These are phyloP conservation scores for Ptychadena robeensis DNA, from an alignment of 2,797 vertebrate genomes.

Conservation along the genomic window DNA sequence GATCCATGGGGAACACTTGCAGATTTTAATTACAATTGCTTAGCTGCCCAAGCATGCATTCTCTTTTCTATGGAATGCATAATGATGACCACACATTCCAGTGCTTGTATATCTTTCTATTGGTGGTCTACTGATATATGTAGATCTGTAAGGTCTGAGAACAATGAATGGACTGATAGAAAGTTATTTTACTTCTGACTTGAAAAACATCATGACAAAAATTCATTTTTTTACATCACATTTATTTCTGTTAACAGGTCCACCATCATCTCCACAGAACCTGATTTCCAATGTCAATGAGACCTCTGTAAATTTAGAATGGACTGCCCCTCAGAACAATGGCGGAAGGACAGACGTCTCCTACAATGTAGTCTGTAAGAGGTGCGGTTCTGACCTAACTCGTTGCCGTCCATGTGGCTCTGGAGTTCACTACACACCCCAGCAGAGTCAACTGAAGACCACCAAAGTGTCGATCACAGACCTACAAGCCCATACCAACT, in stretches of 20 bases:
- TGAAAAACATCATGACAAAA: not conserved
- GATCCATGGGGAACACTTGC: not conserved
- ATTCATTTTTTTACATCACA: not conserved
- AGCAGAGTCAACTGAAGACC: slow-evolving; percentile 86
- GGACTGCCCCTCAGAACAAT: slow-evolving; percentile 87
- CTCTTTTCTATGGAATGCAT: too few species aligned
- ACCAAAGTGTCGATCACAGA: slow-evolving; percentile 93
- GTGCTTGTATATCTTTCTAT: too few species aligned
- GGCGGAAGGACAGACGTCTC: slow-evolving; percentile 92
- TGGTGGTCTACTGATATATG: not conserved
- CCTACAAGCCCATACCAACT: slow-evolving; percentile 96
- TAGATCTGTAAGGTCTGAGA: not conserved
- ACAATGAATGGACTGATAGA: not conserved
- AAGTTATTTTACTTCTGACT: not conserved
- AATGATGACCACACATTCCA: too few species aligned
- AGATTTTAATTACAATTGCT: not conserved
- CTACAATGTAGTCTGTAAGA: slow-evolving; percentile 93
- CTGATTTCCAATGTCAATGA: slow-evolving; percentile 97
- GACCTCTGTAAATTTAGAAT: slow-evolving; percentile 95
- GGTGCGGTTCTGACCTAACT: slow-evolving; percentile 82
- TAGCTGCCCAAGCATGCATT: too few species aligned
- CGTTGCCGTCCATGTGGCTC: slow-evolving; percentile 91
- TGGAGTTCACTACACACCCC: slow-evolving; percentile 90
- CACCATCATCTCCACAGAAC: slow-evolving; percentile 89
- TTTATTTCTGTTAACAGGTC: slow-evolving; percentile 75